phyloP scores from a whole-genome alignment of 1,140 invertebrate genomes.

The Leguminivora glycinivorella region DNA sequence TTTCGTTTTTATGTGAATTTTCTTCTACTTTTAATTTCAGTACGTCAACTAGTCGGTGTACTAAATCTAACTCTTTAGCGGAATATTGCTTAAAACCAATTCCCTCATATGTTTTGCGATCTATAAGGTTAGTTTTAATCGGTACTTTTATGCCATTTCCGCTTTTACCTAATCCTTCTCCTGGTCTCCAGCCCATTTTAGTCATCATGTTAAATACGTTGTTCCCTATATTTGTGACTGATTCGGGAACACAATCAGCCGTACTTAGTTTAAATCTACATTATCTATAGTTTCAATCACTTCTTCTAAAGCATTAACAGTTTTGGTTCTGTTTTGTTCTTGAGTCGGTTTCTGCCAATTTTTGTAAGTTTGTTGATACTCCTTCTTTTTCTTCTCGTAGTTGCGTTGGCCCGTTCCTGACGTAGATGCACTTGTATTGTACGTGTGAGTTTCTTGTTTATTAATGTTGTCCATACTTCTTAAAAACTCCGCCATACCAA shows the following conservation, averaged over 20 bases:
- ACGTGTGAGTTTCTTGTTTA: not conserved
- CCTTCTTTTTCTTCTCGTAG: not conserved
- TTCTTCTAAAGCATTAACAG: not conserved
- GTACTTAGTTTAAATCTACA: not conserved
- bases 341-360: not conserved
- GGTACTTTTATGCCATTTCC: not conserved
- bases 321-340: not conserved
- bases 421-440: not conserved
- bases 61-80: not conserved
- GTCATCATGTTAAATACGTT: not conserved
- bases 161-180: not conserved
- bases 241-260: not conserved
- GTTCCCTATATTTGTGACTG: not conserved
- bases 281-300: not conserved
- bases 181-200: not conserved
- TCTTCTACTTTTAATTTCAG: not conserved
- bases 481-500: not conserved
- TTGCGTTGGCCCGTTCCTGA: not conserved
- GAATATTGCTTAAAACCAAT: not conserved
- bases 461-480: not conserved
- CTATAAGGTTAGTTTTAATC: not conserved
- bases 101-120: not conserved
- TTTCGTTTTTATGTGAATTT: too few relatives aligned
- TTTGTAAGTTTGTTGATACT: not conserved
- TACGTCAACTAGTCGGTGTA: not conserved